Evolutionary conservation across 1,140 invertebrate species (phyloP).

Genomic region (Diorhabda elongata): DNA sequence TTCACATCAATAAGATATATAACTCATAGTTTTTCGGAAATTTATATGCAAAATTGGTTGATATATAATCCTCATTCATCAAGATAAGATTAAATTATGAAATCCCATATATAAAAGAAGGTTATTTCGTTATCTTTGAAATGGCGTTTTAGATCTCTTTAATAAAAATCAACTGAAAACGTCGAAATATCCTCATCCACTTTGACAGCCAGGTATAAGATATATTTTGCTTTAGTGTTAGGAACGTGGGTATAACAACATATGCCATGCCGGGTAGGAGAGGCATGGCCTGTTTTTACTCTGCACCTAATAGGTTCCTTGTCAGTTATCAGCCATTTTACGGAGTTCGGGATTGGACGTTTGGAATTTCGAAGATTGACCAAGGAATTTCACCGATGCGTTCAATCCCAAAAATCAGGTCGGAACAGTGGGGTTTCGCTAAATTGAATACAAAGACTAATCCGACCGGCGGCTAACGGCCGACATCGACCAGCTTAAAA

Average conservation of each 20-base stretch:
- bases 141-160: too few relatives aligned
- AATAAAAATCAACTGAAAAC: background rate
- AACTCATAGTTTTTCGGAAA: too few relatives aligned
- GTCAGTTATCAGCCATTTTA: slow-evolving; percentile 30
- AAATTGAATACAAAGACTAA: slow-evolving; percentile 18
- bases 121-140: too few relatives aligned
- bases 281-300: slow-evolving; percentile 13
- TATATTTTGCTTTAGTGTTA: background rate
- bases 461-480: slow-evolving; percentile 1
- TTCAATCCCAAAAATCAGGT: slow-evolving; percentile 28
- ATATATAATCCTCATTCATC: too few relatives aligned
- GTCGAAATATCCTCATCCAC: background rate
- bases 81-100: too few relatives aligned
- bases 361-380: slow-evolving; percentile 24
- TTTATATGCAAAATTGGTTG: too few relatives aligned
- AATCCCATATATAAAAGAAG: too few relatives aligned
- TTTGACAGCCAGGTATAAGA: background rate
- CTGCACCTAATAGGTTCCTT: slow-evolving; percentile 4
- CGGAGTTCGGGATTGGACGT: slow-evolving; percentile 22
- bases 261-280: slow-evolving; percentile 6
- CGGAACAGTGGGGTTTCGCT: slow-evolving; percentile 19
- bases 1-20: too few relatives aligned
- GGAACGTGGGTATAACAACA: slow-evolving; percentile 1
- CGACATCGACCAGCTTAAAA: background rate
- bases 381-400: slow-evolving; percentile 28